Percentiles rank a stretch among this genome's conserved stretches.
Evolutionary conservation across 2,113 vertebrate species (phyloP).

Genomic region (Cynoglossus semilaevis): DNA sequence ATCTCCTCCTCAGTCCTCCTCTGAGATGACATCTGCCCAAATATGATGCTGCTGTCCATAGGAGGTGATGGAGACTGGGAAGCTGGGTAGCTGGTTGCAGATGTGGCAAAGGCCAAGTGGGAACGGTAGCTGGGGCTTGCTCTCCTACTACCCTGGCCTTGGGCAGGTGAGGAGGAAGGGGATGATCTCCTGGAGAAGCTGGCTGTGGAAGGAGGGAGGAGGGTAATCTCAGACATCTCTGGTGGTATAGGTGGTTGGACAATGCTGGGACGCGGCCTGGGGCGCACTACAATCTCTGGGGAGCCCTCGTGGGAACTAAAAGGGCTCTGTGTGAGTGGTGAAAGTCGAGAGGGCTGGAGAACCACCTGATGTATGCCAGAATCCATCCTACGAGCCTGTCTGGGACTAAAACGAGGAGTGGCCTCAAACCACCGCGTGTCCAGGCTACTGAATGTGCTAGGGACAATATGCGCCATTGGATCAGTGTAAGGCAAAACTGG

Average conservation of each 20-base stretch:
- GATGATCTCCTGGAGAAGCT: constrained; percentile 95
- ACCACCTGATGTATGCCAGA: constrained; percentile 97
- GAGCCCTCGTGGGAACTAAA: constrained; percentile 92
- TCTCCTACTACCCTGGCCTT: constrained; percentile 87
- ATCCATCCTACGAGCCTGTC: constrained; percentile 90
- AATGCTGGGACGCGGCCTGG: constrained; percentile 88
- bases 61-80: constrained; percentile 85
- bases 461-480: constrained; percentile 86
- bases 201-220: constrained; percentile 90
- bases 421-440: constrained; percentile 97
- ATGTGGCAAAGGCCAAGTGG: constrained; percentile 85
- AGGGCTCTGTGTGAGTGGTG: constrained; percentile 96
- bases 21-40: constrained; percentile 88
- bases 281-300: constrained; percentile 90
- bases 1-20: constrained; percentile 89
- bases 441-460: constrained; percentile 91
- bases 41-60: constrained; percentile 87
- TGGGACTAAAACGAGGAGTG: constrained; percentile 90
- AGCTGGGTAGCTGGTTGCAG: constrained; percentile 84
- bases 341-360: constrained; percentile 96
- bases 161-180: constrained; percentile 90
- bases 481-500: constrained; percentile 98
- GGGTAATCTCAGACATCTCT: constrained; percentile 93
- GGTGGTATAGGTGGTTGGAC: constrained; percentile 82
- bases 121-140: constrained; percentile 80